Conservation (phyloP, 2,888 invertebrate species). For the Nesidiocoris tenuis region DNA sequence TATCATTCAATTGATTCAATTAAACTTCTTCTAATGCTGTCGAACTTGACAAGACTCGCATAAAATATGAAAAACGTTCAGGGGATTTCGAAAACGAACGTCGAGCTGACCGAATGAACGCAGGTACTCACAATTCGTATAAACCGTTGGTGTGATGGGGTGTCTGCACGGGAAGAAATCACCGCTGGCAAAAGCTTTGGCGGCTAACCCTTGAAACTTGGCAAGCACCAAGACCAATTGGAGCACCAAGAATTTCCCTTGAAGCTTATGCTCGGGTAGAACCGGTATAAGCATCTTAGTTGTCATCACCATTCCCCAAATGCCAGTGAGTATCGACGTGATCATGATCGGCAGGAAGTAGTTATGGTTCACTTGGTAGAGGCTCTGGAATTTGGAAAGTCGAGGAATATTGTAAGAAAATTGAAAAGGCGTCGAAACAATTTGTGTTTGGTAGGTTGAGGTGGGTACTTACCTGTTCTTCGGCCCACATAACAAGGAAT, state of each 20-base stretch:
- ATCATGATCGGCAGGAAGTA: constrained; percentile 67
- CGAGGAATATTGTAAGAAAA: no score
- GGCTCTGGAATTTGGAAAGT: constrained; percentile 60
- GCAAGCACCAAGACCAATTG: constrained; percentile 67
- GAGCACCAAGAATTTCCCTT: constrained; percentile 57
- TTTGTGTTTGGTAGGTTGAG: not conserved
- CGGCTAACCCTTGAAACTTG: constrained; percentile 65
- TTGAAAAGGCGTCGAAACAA: not conserved
- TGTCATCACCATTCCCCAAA: constrained; percentile 69
- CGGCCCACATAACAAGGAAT: constrained; percentile 64
- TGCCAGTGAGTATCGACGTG: constrained; percentile 65
- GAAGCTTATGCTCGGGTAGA: constrained; percentile 56
- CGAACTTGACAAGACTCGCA: no score
- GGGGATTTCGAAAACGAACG: no score
- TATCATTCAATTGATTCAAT: no score
- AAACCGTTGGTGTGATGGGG: constrained; percentile 65
- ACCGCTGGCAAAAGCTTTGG: constrained; percentile 59
- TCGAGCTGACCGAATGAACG: no score
- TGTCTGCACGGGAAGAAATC: constrained; percentile 64
- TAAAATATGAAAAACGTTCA: no score
- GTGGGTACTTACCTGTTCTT: constrained; percentile 61
- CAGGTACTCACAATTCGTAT: constrained; percentile 65
- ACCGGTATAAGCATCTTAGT: constrained; percentile 59
- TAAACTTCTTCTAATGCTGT: no score
- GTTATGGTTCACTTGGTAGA: constrained; percentile 62